A percentile compares a stretch with the other conserved stretches of the same genome.
Evolutionary conservation across 2,797 vertebrate species (phyloP).

Genomic region (Streptopelia turtur): DNA sequence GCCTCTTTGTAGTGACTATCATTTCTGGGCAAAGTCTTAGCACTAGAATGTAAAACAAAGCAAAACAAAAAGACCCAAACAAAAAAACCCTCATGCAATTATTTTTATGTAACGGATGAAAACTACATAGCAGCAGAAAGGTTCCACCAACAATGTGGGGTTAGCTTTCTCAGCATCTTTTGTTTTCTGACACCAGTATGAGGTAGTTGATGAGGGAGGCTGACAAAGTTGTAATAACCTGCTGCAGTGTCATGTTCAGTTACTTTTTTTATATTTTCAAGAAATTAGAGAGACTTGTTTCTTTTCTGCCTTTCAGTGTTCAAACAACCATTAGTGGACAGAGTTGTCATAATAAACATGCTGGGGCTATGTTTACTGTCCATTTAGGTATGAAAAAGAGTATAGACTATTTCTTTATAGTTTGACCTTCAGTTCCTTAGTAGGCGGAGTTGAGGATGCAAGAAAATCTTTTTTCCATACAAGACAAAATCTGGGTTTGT

Average conservation of each 20-base stretch:
- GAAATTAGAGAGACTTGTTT: not conserved
- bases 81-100: fast-evolving
- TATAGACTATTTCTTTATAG: no score
- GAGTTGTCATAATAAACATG: not conserved
- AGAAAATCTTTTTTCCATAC: not conserved
- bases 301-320: not conserved
- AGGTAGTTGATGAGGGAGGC: not conserved
- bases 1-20: not conserved
- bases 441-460: not conserved
- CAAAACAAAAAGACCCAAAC: not conserved
- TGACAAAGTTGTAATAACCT: not conserved
- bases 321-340: not conserved
- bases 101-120: not conserved
- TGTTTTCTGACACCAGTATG: not conserved
- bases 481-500: not conserved
- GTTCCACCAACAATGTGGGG: not conserved
- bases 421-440: not conserved
- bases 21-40: not conserved
- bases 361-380: not conserved
- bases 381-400: not conserved
- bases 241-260: not conserved
- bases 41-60: not conserved
- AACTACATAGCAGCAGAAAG: not conserved
- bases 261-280: not conserved
- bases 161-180: not conserved